Conservation (phyloP, 2,797 vertebrate genomes). For the Mallotus villosus region DNA sequence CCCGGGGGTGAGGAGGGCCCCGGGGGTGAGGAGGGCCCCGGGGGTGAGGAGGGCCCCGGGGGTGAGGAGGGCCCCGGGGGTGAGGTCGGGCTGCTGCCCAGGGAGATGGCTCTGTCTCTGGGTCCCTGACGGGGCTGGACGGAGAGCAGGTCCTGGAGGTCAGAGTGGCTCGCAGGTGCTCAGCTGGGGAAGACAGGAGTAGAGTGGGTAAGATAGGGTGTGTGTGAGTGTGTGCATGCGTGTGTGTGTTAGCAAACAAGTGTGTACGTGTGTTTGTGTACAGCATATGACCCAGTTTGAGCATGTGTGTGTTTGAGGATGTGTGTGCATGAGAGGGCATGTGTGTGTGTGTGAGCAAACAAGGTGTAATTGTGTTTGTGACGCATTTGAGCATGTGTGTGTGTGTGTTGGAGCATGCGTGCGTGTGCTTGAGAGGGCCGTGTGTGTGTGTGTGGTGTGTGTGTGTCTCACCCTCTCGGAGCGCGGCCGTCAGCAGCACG, state of each 20-base stretch:
- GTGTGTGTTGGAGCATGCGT: background rate
- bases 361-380: background rate
- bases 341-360: background rate
- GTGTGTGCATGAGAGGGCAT: background rate
- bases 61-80: slow-evolving; percentile 33
- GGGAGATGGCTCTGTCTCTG: slow-evolving; percentile 48
- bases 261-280: background rate
- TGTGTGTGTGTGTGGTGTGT: background rate
- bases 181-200: slow-evolving; percentile 69
- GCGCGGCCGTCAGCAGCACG: slow-evolving; percentile 80
- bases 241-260: background rate
- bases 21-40: slow-evolving; percentile 28
- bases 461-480: slow-evolving; percentile 82
- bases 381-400: background rate
- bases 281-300: background rate
- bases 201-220: background rate
- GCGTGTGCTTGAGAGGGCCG: background rate
- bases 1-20: slow-evolving; percentile 36
- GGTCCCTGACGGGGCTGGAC: slow-evolving; percentile 46
- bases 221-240: background rate
- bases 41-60: slow-evolving; percentile 25
- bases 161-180: slow-evolving; percentile 79
- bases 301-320: background rate
- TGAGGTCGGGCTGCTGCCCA: slow-evolving; percentile 8
- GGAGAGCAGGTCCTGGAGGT: slow-evolving; percentile 53